Evolutionary conservation across 2,888 invertebrate species (phyloP).

Genomic region (Agrochola circellaris): DNA sequence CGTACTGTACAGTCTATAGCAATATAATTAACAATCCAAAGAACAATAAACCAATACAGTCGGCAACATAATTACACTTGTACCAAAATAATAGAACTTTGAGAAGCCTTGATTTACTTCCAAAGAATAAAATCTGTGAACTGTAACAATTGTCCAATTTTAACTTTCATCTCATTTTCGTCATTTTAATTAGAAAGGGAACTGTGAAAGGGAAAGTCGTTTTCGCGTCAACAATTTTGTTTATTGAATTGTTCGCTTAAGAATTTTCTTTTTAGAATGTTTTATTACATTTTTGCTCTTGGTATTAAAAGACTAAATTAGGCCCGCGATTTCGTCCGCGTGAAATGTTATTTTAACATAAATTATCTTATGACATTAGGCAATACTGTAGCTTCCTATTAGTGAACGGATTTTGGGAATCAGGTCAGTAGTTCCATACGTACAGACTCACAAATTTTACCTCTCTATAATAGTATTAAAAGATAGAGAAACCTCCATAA

Average conservation of each 20-base stretch:
- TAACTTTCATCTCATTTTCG: constrained; percentile 32
- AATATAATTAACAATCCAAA: constrained; percentile 4
- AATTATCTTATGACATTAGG: not conserved
- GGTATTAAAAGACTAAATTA: not conserved
- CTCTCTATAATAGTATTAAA: not conserved
- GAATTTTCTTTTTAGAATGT: constrained; percentile 13
- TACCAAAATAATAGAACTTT: constrained; percentile 2
- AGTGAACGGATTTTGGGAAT: not conserved
- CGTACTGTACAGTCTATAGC: not conserved
- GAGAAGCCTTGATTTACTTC: constrained; percentile 27
- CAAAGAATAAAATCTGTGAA: constrained; percentile 36
- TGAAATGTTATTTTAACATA: not conserved
- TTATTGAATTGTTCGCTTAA: constrained; percentile 40
- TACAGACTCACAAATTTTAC: not conserved
- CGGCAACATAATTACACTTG: constrained; percentile 1
- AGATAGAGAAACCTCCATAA: not conserved
- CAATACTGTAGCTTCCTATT: not conserved
- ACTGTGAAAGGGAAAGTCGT: constrained; percentile 16
- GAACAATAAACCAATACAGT: not conserved
- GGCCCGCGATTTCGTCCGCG: not conserved
- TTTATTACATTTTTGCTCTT: constrained; percentile 12
- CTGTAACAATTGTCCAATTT: constrained; percentile 45
- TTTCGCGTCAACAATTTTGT: constrained; percentile 37
- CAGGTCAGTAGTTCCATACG: not conserved
- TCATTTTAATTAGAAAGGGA: constrained; percentile 55